Evolutionary conservation across 2,797 vertebrate species (phyloP).

Genomic region (Podarcis siculus): DNA sequence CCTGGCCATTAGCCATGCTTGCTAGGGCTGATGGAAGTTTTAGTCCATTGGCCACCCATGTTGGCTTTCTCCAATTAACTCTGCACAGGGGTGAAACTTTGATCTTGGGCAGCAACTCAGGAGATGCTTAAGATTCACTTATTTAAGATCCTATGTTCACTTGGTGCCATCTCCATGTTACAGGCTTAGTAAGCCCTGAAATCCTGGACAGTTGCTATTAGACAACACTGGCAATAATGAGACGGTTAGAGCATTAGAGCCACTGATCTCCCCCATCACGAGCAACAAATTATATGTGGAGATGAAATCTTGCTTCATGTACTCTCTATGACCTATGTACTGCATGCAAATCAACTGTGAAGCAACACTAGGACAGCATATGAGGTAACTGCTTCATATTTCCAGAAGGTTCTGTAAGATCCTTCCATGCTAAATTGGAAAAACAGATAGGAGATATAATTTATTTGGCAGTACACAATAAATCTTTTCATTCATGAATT

Average conservation of each 20-base stretch:
- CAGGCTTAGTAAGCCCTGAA: neutral
- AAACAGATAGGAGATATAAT: neutral
- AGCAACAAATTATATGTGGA: too few relatives aligned
- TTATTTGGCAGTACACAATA: neutral
- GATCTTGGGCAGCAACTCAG: neutral
- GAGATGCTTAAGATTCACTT: neutral
- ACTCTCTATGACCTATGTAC: neutral
- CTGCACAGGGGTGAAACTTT: neutral
- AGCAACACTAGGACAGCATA: neutral
- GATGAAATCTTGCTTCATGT: too few relatives aligned
- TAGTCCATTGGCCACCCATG: too few relatives aligned
- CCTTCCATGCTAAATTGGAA: neutral
- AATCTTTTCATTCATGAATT: neutral
- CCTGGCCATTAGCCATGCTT: too few relatives aligned
- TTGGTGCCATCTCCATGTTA: neutral
- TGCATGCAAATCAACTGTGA: neutral
- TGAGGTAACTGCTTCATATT: neutral
- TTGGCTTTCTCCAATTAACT: neutral
- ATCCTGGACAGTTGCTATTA: neutral
- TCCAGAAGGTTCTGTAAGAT: neutral
- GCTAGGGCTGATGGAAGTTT: too few relatives aligned
- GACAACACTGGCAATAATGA: neutral
- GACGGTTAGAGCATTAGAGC: neutral
- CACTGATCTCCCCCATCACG: neutral
- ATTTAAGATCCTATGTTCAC: neutral